Evolutionary conservation across 2,888 invertebrate genomes (phyloP), one percentile per base, ranked within the genome.

Genomic region (Archips crataeganus): DNA sequence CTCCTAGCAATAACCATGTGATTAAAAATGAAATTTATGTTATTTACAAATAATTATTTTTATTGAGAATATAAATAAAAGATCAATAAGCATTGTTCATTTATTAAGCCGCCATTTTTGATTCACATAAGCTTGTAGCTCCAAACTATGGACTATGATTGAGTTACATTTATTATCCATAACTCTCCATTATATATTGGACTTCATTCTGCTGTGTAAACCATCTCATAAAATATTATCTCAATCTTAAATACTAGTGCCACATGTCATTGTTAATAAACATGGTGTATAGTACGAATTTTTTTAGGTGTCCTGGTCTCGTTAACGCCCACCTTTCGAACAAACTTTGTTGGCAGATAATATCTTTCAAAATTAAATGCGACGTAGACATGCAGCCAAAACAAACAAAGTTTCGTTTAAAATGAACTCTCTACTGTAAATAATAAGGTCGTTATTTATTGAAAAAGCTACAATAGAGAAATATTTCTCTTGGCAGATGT

Each of bases 161-260:
- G 63, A 70, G 51, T 71, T 63, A 54, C 57, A 49, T 54, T 49
- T 15, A 51, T 23, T 65, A 65, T 74, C 64, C 63, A 23, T n/a
- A 39, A 70, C 64, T 34, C 54, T 63, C 61, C 15, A 62, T 62
- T 39, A 5, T 39, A 4, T 39, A 39, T 6, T 36, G 32, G 60
- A 74, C 23, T 47, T 70, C 69, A 72, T 59, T 69, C 61, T 60
- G 68, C 72, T 79, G 77, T 83, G 82, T 88, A 90, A 89, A 90
- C 84, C 84, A 78, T 85, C 82, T 89, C 88, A 81, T 83, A 91
- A 92, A 91, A 91, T 91, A 74, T 60, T 70, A 90, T 86, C 79
- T 82, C 84, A 81, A 77, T 81, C 81, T 82, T 82, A 79, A 77
- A 69, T 70, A 49, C 69, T 77, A 80, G 42, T 73, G 77, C 74